Percentiles rank a stretch among this genome's conserved stretches.
These are phyloP conservation scores for Sebastes iracundus DNA, from an alignment of 2,797 vertebrate species.

Conservation along the genomic window DNA sequence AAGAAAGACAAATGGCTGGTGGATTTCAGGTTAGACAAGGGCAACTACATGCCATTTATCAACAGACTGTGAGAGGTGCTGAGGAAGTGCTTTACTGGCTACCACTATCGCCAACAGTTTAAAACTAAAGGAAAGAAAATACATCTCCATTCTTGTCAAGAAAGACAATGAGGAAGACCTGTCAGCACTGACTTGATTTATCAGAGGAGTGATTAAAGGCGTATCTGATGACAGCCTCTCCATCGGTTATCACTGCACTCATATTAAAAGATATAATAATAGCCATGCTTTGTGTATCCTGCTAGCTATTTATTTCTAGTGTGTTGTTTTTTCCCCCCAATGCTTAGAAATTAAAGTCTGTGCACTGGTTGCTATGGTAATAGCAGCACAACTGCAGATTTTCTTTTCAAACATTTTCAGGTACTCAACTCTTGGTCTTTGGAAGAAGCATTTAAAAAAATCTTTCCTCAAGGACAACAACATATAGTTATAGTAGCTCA, in stretches of 20 bases:
- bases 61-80: slow-evolving; percentile 1
- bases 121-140: background rate
- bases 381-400: slow-evolving; percentile 2
- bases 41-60: slow-evolving; percentile 36
- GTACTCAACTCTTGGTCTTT: background rate
- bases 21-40: slow-evolving; percentile 39
- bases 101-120: background rate
- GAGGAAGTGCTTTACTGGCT: background rate
- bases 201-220: slow-evolving; percentile 2
- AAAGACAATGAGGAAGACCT: background rate
- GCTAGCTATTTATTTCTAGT: background rate
- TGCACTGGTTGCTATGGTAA: slow-evolving; percentile 51
- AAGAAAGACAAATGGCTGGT: slow-evolving; percentile 12
- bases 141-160: background rate
- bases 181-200: background rate
- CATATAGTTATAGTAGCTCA: background rate
- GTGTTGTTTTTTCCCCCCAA: background rate
- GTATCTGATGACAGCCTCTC: background rate
- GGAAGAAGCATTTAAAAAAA: background rate
- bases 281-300: background rate
- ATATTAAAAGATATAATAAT: background rate
- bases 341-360: background rate
- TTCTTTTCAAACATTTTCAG: slow-evolving; percentile 8
- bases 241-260: background rate
- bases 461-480: background rate